Evolutionary conservation across 2,113 vertebrate species (phyloP).

Genomic region (Rissa tridactyla): DNA sequence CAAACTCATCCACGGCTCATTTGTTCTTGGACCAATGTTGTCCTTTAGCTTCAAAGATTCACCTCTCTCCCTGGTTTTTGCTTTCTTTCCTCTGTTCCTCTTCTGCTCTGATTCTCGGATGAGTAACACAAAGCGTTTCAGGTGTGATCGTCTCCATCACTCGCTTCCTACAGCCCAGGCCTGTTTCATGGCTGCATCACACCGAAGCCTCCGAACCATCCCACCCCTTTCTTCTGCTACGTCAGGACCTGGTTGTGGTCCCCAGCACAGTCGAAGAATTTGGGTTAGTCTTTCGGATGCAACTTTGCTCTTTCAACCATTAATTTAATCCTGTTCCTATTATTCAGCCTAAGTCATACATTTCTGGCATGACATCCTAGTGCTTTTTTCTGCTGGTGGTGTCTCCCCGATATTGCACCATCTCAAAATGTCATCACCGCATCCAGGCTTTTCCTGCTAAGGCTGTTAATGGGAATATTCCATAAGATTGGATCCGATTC

Average conservation of each 20-base stretch:
- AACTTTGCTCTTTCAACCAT: background rate
- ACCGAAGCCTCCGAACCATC: background rate
- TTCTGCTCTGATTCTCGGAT: background rate
- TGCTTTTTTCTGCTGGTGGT: background rate
- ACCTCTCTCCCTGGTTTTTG: background rate
- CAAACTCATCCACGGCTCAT: background rate
- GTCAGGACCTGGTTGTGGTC: background rate
- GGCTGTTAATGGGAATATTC: background rate
- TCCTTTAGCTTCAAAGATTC: background rate
- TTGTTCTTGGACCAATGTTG: background rate
- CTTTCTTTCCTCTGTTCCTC: background rate
- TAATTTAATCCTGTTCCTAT: background rate
- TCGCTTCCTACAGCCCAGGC: background rate
- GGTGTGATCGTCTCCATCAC: background rate
- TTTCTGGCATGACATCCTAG: background rate
- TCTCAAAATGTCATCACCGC: background rate
- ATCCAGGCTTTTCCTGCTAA: background rate
- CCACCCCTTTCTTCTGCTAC: background rate
- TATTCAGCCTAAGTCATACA: background rate
- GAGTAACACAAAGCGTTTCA: background rate
- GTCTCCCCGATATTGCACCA: background rate
- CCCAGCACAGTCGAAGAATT: background rate
- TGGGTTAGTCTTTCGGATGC: background rate
- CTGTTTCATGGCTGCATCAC: background rate
- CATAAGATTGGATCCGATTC: accelerated